Evolutionary conservation across 2,797 vertebrate genomes (phyloP).

Genomic region (Melanotaenia trifasciata): DNA sequence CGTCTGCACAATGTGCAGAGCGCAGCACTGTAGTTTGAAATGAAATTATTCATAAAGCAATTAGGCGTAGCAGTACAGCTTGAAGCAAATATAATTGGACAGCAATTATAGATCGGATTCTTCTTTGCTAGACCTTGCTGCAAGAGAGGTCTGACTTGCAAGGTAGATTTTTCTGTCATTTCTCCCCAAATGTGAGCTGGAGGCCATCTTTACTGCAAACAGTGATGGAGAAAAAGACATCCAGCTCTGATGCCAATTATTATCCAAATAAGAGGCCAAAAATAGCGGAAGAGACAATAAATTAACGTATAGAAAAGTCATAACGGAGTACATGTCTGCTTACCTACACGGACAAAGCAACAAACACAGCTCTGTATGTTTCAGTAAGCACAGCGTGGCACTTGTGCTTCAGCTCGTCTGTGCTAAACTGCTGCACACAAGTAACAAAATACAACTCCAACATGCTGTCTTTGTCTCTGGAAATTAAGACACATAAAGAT

Average conservation of each 20-base stretch:
- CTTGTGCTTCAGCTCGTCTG: constrained; percentile 41
- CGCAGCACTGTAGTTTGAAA: constrained; percentile 33
- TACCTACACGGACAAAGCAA: constrained; percentile 17
- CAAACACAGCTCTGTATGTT: constrained; percentile 18
- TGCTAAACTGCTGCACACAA: constrained; percentile 10
- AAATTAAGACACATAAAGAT: neutral
- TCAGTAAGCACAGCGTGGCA: constrained; percentile 10
- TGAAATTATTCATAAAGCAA: constrained; percentile 81
- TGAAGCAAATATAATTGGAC: constrained; percentile 80
- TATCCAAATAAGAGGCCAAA: constrained; percentile 44
- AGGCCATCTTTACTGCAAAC: constrained; percentile 29
- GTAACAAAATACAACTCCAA: neutral
- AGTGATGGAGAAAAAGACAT: neutral
- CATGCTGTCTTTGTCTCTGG: neutral
- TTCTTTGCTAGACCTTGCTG: constrained; percentile 71
- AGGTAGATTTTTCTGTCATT: constrained; percentile 65
- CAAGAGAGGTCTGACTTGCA: constrained; percentile 63
- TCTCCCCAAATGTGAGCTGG: constrained; percentile 50
- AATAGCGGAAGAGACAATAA: constrained; percentile 24
- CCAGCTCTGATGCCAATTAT: constrained; percentile 61
- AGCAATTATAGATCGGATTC: constrained; percentile 76
- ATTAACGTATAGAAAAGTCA: constrained; percentile 9
- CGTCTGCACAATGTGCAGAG: constrained; percentile 31
- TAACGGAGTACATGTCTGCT: neutral
- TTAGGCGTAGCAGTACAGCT: constrained; percentile 72